Conservation (phyloP, 1,140 invertebrate genomes). For the Drosophila arawakana region DNA sequence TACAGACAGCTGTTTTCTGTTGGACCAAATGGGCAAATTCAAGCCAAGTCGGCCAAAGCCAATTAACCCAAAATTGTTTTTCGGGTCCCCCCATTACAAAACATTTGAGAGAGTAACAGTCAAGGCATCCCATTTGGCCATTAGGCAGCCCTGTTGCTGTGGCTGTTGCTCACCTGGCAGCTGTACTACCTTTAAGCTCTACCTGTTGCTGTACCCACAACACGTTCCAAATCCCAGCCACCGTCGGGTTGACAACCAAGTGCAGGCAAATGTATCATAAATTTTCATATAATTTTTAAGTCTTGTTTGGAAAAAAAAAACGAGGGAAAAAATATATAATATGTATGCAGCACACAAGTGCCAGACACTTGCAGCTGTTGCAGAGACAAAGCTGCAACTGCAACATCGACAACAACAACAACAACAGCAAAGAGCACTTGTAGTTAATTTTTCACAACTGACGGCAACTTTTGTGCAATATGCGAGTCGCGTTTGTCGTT, state of each 20-base stretch:
- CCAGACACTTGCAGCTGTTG: conserved; percentile 78
- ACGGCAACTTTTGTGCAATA: conserved; percentile 79
- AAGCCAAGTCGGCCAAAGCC: conserved; percentile 41
- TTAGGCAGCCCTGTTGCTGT: conserved; percentile 32
- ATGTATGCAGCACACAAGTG: conserved; percentile 62
- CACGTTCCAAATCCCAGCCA: conserved; percentile 34
- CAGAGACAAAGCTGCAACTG: conserved; percentile 42
- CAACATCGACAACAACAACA: conserved; percentile 50
- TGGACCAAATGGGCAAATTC: conserved; percentile 13
- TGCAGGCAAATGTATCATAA: conserved; percentile 81
- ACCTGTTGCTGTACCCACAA: conserved; percentile 10
- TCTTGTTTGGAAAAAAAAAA: conserved; percentile 54
- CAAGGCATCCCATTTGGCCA: conserved; percentile 36
- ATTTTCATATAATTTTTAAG: conserved; percentile 81
- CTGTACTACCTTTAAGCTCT: conserved; percentile 26
- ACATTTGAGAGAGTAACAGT: neutral
- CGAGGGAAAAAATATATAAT: conserved; percentile 46
- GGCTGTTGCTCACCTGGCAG: conserved; percentile 40
- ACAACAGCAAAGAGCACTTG: conserved; percentile 72
- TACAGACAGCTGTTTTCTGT: conserved; percentile 29
- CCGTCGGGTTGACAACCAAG: conserved; percentile 71
- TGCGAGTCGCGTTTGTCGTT: conserved; percentile 56
- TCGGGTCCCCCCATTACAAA: conserved; percentile 25
- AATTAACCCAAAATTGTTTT: conserved; percentile 51
- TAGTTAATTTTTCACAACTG: conserved; percentile 81